Base-by-base conservation (phyloP, 2,888 invertebrate species). In the Calameuta pallipes region DNA sequence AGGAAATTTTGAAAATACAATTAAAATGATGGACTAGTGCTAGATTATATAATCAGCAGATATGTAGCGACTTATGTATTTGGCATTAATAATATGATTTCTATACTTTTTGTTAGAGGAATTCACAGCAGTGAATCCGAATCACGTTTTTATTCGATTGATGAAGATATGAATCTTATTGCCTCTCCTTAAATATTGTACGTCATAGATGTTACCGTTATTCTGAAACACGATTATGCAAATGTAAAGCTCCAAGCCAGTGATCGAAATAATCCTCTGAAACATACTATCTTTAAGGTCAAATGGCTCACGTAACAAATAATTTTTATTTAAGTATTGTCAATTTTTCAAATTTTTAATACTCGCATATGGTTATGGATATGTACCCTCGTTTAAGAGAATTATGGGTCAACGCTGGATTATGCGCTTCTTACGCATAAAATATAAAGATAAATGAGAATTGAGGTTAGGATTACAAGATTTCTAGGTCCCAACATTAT, bases 211-310 rank as follows among this genome's bases (percentile, higher is more conserved):
- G 56, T 56, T 56, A 56, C 23, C 56, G 56, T 56, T 9, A 23
- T 56, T 56, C 56, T 23, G 56, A 56, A 23, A 2, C 23, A 23
- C 76, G 78, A 78, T 78, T 78, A 78, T 75, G 78, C 9, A 78
- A 35, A 78, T 78, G 56, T 33, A 70, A 23, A 41, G 71, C 75
- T 73, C 9, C 31, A 75, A 33, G 35, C 11, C 75, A 75, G n/a
- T 75, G 75, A 71, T 71, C 56, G 75, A 71, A 56, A 78, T 78
- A 75, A 78, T 78, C 9, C 34, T 34, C 34, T 13, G 35, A 13
- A 75, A 78, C 78, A 13, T 23, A 56, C 56, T 56, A 15, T 23
- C 23, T 9, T 6, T 23, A 23, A 23, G 23, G 56, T 23, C 23
- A 56, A 15, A 56, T 23, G 23, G 56, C 6, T 23, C 9, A 23